These are phyloP conservation scores for Drosophila atripex DNA, from an alignment of 2,888 invertebrate genomes.

Conservation along the genomic window DNA sequence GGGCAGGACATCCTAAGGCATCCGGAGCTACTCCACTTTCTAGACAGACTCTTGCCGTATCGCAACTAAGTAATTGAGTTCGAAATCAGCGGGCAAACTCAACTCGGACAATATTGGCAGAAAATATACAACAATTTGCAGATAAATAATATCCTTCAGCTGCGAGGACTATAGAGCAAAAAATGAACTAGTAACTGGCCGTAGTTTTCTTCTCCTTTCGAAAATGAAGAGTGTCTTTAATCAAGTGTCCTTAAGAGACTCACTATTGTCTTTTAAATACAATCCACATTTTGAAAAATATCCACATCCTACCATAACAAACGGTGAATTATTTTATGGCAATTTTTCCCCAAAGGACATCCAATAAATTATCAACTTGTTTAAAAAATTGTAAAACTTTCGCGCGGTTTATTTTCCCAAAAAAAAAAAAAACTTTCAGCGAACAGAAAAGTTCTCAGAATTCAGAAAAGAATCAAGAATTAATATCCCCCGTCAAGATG, in stretches of 20 bases:
- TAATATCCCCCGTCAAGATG: not conserved
- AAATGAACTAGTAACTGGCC: not conserved
- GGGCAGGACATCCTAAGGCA: not conserved
- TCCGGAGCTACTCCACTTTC: not conserved
- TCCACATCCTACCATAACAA: slow-evolving; percentile 15
- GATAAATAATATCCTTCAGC: not conserved
- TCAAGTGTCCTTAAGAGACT: not conserved
- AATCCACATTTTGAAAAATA: not conserved
- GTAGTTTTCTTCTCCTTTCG: too few relatives aligned
- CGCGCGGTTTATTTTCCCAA: not conserved
- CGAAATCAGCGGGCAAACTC: not conserved
- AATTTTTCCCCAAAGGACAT: slow-evolving; percentile 11
- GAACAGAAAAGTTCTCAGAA: not conserved
- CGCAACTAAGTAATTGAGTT: slow-evolving; percentile 1
- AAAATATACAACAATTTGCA: not conserved
- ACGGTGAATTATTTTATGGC: slow-evolving; percentile 15
- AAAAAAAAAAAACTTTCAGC: not conserved
- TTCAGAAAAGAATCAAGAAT: not conserved
- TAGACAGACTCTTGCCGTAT: not conserved
- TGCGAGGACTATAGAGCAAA: not conserved
- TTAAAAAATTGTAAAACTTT: not conserved
- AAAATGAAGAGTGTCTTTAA: too few relatives aligned
- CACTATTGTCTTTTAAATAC: not conserved
- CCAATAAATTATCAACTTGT: slow-evolving; percentile 19
- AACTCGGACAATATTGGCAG: not conserved